Evolutionary conservation across 2,888 invertebrate genomes (phyloP).

Genomic region (Anaspis maculata): DNA sequence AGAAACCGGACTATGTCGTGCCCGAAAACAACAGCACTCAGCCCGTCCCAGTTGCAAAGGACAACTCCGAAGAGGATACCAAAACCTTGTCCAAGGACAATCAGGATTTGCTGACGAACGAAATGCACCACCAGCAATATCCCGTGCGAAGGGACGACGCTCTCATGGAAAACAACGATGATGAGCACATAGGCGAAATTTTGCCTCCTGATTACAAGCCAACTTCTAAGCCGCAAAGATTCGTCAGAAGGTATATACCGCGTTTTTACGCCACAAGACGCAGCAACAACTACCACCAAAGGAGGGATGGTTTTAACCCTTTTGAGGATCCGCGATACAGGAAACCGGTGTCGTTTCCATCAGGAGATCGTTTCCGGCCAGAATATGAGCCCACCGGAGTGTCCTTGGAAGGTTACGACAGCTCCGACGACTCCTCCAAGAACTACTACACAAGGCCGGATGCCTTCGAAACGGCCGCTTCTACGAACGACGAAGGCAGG

Average conservation of each 20-base stretch:
- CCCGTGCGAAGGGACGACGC: conserved; percentile 22
- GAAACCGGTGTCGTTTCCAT: conserved; percentile 22
- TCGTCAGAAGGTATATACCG: background rate
- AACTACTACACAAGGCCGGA: conserved; percentile 10
- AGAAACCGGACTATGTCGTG: conserved; percentile 19
- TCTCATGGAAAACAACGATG: conserved; percentile 17
- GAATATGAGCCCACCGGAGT: conserved; percentile 26
- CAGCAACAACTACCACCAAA: no score
- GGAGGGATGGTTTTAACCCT: background rate
- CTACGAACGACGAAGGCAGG: conserved; percentile 14
- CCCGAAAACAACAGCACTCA: conserved; percentile 16
- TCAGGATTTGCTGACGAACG: conserved; percentile 26
- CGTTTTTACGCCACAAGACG: no score
- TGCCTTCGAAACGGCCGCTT: conserved; percentile 6
- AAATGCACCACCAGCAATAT: conserved; percentile 23
- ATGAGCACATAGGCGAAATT: conserved; percentile 41
- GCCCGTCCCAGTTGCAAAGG: conserved; percentile 29
- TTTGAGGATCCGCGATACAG: conserved; percentile 8
- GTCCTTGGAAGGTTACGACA: conserved; percentile 21
- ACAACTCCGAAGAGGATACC: conserved; percentile 29
- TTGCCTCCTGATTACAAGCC: conserved; percentile 30
- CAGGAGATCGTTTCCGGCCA: conserved; percentile 22
- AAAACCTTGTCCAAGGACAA: conserved; percentile 29
- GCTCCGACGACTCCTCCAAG: conserved; percentile 5
- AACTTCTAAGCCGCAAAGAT: conserved; percentile 6